Base-by-base conservation (phyloP, 1,140 invertebrate species). In the Stratiolaelaps scimitus region DNA sequence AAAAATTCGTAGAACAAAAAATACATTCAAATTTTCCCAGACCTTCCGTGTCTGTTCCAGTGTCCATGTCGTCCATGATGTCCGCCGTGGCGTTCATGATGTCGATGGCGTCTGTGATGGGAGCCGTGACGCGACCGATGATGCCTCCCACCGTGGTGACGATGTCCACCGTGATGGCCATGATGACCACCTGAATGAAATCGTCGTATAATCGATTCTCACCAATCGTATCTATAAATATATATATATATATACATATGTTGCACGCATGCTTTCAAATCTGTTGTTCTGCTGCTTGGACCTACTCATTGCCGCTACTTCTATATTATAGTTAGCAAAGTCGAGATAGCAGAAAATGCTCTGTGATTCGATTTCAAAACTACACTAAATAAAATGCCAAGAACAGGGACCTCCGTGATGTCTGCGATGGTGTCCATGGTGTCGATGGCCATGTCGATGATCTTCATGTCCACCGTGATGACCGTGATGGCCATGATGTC, bases 41-140 rank as follows among this genome's bases (percentile, higher is more conserved):
- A 60, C 53, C 53, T 60, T 26, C 53, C 53, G 23, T 60, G 53
- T 10, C 23, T 15, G 23, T 60, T 60, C 53, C 53, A 60, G 53
- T 60, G 53, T 17, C 53, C 53, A 23, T 60, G 23, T 60, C 23
- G 17, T 2, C 53, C 53, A 23, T 60, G 15, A 26, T 60, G 53
- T 26, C 53, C 53, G 17, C 53, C 53, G 53, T 60, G 53, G 4
- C 53, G 53, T 17, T 23, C 23, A 23, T 60, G 23, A 23, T 26
- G 53, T 60, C 53, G 13, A 26, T 60, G 53, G 10, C 53, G 17
- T n/a, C 53, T 23, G 10, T 60, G 53, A 60, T 60, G 53, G 13
- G 23, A 60, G 53, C 53, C 53, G 10, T 26, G 53, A 2, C 2
- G 53, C 6, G 26, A 29, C 17, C 53, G 17, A 60, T 60, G 53